phyloP scores from a whole-genome alignment of 2,797 vertebrate species.

The Pangasius macronema region DNA sequence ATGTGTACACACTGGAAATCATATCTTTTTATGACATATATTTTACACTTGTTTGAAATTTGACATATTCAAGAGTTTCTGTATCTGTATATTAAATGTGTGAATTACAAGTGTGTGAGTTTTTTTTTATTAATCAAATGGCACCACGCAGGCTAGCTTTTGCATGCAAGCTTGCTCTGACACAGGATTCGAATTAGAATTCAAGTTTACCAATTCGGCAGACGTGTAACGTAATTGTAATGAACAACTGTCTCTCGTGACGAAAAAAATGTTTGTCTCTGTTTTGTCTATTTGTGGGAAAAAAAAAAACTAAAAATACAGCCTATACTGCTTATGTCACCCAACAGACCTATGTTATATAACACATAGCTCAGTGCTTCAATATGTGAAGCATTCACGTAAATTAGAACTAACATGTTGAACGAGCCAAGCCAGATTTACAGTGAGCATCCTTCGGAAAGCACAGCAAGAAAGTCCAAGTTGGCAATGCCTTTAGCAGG shows the following conservation, averaged over 20 bases:
- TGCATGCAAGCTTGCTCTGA: neutral
- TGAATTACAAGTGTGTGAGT: too few relatives aligned
- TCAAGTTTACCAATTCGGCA: neutral
- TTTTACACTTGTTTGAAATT: neutral
- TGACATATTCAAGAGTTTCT: neutral
- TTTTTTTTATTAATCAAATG: neutral
- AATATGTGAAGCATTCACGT: neutral
- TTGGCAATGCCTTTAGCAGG: neutral
- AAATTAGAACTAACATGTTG: neutral
- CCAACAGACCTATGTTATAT: neutral
- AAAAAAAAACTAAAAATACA: neutral
- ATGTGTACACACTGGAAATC: neutral
- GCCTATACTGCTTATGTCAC: neutral
- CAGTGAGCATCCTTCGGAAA: neutral
- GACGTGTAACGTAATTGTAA: neutral
- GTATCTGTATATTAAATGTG: neutral
- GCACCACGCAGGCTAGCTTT: neutral
- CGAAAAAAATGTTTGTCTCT: neutral
- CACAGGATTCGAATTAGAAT: neutral
- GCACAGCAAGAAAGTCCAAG: neutral
- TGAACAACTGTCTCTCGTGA: neutral
- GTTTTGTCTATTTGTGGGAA: neutral
- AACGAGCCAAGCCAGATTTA: neutral
- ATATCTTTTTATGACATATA: neutral
- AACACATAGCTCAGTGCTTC: neutral